A percentile compares a stretch with the other conserved stretches of the same genome.
These are phyloP conservation scores for Ariolimax columbianus DNA, from an alignment of 2,888 invertebrate genomes.

Conservation along the genomic window DNA sequence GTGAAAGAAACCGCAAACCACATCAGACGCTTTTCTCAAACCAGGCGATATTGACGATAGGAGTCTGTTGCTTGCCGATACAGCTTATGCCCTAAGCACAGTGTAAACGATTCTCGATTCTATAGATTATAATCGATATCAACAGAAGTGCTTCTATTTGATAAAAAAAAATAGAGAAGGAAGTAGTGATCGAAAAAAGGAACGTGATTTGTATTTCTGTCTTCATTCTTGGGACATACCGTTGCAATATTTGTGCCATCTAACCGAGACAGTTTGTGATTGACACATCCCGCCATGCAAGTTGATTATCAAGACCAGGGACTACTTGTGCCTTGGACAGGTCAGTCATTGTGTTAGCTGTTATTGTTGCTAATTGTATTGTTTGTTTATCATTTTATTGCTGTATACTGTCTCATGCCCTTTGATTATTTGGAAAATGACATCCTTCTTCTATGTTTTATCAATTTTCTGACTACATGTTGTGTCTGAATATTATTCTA, in stretches of 20 bases:
- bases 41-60: constrained; percentile 14
- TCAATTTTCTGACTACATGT: too few relatives aligned
- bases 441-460: too few relatives aligned
- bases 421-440: too few relatives aligned
- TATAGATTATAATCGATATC: constrained; percentile 41
- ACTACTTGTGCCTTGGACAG: constrained; percentile 40
- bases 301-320: constrained; percentile 35
- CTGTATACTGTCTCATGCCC: too few relatives aligned
- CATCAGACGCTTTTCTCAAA: constrained; percentile 33
- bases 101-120: constrained; percentile 36
- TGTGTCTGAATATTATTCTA: too few relatives aligned
- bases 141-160: constrained; percentile 14
- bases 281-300: constrained; percentile 22
- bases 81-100: constrained; percentile 29
- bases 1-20: neutral
- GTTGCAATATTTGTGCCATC: neutral
- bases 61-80: constrained; percentile 33
- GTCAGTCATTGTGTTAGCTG: constrained; percentile 27
- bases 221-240: neutral
- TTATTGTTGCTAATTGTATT: neutral
- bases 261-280: neutral
- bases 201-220: neutral
- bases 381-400: neutral
- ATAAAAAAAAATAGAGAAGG: neutral
- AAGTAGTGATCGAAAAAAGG: neutral